phyloP scores from a whole-genome alignment of 2,888 invertebrate genomes.

The Drosophila colorata region DNA sequence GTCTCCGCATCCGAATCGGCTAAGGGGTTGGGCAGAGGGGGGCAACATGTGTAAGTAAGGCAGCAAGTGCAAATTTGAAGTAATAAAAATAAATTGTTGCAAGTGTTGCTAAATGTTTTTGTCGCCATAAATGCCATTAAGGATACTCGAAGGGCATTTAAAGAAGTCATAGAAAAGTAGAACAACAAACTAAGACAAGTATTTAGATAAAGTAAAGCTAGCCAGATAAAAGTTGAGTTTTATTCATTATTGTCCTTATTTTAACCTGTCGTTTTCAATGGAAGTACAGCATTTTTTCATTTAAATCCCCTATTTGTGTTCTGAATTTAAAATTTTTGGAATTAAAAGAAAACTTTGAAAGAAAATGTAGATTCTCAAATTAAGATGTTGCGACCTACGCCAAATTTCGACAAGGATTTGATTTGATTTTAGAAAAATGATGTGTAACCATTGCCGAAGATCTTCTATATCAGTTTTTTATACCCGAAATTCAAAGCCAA shows the following conservation, averaged over 20 bases:
- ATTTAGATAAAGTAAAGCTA: not conserved
- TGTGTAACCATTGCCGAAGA: too few relatives aligned
- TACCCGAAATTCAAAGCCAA: not conserved
- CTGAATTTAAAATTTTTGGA: too few relatives aligned
- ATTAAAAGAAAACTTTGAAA: too few relatives aligned
- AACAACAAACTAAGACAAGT: not conserved
- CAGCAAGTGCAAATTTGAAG: conserved; percentile 37
- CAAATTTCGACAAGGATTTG: too few relatives aligned
- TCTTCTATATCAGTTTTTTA: not conserved
- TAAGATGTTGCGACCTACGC: too few relatives aligned
- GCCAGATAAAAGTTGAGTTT: not conserved
- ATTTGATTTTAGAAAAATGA: too few relatives aligned
- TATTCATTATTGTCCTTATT: not conserved
- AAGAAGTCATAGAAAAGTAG: conserved; percentile 35
- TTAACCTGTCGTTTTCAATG: too few relatives aligned
- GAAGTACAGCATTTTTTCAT: too few relatives aligned
- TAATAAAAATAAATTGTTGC: conserved; percentile 33
- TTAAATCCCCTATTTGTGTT: too few relatives aligned
- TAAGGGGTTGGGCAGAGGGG: conserved; percentile 44
- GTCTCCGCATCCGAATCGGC: conserved; percentile 85
- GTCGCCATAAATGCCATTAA: conserved; percentile 8
- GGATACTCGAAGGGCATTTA: conserved; percentile 15
- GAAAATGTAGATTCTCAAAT: too few relatives aligned
- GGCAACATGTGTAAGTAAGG: conserved; percentile 11
- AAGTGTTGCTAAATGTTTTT: conserved; percentile 4